A percentile compares a stretch with the other conserved stretches of the same genome.
phyloP scores from a whole-genome alignment of 1,140 invertebrate genomes.

The Rhagoletis pomonella region DNA sequence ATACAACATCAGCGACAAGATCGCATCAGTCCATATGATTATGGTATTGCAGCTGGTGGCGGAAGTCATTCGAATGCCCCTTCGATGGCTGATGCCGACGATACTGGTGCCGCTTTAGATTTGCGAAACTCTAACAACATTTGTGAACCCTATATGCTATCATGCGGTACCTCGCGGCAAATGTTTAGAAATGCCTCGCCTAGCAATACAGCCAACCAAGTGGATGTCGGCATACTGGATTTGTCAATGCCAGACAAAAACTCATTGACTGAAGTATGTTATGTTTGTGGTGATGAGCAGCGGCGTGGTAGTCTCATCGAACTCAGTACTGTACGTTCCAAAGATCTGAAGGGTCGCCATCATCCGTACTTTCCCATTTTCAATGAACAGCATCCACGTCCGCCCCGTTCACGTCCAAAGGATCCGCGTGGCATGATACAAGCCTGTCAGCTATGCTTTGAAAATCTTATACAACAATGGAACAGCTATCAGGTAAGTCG shows the following conservation, averaged over 20 bases:
- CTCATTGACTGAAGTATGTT: slow-evolving; percentile 90
- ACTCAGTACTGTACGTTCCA: slow-evolving; percentile 77
- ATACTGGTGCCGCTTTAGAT: slow-evolving; percentile 54
- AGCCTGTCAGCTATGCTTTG: slow-evolving; percentile 86
- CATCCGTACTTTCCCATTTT: slow-evolving; percentile 89
- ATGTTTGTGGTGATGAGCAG: slow-evolving; percentile 91
- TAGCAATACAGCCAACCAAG: slow-evolving; percentile 52
- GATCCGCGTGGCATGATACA: slow-evolving; percentile 86
- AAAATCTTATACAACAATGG: slow-evolving; percentile 89
- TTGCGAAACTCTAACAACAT: slow-evolving; percentile 54
- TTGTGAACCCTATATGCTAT: slow-evolving; percentile 39
- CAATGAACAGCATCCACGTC: slow-evolving; percentile 86
- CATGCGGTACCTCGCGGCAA: slow-evolving; percentile 7
- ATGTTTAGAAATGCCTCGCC: slow-evolving; percentile 38
- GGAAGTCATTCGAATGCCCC: slow-evolving; percentile 8
- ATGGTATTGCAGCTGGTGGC: slow-evolving; percentile 41
- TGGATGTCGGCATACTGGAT: slow-evolving; percentile 85
- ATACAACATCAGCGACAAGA: slow-evolving; percentile 61
- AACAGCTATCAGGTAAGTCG: slow-evolving; percentile 79
- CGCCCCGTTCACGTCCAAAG: slow-evolving; percentile 87
- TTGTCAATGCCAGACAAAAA: slow-evolving; percentile 94
- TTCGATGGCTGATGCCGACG: slow-evolving; percentile 29
- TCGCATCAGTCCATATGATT: slow-evolving; percentile 53
- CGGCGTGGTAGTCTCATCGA: slow-evolving; percentile 84
- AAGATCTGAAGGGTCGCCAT: slow-evolving; percentile 74